Percentiles rank a stretch among this genome's conserved stretches.
phyloP scores from a whole-genome alignment of 2,888 invertebrate genomes.

The Lutraria lutraria region DNA sequence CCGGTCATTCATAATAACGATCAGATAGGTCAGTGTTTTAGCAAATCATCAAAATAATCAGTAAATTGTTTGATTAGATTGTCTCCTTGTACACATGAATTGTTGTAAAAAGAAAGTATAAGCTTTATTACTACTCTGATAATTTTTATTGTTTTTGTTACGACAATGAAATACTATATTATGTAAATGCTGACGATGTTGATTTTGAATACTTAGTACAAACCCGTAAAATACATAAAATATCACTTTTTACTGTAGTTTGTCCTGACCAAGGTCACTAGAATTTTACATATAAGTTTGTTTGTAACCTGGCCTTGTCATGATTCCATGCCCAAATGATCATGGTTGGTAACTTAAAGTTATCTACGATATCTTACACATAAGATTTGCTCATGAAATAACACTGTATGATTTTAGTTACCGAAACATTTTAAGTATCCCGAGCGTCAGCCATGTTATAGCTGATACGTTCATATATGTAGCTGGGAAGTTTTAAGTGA shows the following conservation, averaged over 20 bases:
- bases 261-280: not conserved
- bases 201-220: no score
- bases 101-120: no score
- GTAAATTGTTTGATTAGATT: no score
- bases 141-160: no score
- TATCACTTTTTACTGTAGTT: not conserved
- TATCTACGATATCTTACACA: conserved; percentile 3
- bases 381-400: not conserved
- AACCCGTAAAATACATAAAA: no score
- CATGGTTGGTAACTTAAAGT: not conserved
- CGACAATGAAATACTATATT: no score
- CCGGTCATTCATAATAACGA: no score
- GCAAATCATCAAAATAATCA: no score
- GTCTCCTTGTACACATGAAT: no score
- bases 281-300: not conserved
- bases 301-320: not conserved
- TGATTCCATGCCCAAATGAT: not conserved
- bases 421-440: conserved; percentile 16
- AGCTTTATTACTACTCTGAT: no score
- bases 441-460: not conserved
- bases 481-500: not conserved
- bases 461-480: not conserved
- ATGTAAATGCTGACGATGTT: no score
- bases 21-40: no score
- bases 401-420: not conserved